Percentiles rank a stretch among this genome's conserved stretches.
These are phyloP conservation scores for Octopus bimaculoides DNA, from an alignment of 1,140 invertebrate species.

Conservation along the genomic window DNA sequence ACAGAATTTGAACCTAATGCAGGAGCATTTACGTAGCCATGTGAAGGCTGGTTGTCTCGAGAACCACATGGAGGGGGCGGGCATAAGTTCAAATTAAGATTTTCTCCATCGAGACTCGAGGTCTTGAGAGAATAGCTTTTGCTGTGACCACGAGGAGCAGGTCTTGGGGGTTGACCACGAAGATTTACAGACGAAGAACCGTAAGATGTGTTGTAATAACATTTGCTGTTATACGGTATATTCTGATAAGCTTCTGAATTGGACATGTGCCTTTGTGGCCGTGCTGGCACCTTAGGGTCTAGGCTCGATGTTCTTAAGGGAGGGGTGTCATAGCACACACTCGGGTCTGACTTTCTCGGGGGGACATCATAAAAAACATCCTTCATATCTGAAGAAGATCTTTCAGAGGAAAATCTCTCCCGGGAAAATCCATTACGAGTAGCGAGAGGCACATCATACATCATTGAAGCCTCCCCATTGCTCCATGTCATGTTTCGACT, in stretches of 20 bases:
- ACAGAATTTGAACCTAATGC: background rate
- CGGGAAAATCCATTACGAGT: background rate
- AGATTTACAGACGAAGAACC: background rate
- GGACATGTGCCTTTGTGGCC: background rate
- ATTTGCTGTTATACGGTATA: constrained; percentile 34
- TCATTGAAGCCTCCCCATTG: background rate
- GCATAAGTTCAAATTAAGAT: background rate
- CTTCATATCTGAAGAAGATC: background rate
- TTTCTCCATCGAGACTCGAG: constrained; percentile 27
- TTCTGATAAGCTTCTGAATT: constrained; percentile 36
- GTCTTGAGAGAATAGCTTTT: constrained; percentile 36
- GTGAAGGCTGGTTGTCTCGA: constrained; percentile 8
- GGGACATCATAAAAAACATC: constrained; percentile 12
- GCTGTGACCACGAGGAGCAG: background rate
- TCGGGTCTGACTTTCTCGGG: background rate
- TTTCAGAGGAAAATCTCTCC: background rate
- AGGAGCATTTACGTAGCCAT: constrained; percentile 12
- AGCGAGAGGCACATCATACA: constrained; percentile 14
- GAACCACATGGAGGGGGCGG: constrained; percentile 1
- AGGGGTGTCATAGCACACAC: background rate
- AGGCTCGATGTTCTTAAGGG: background rate
- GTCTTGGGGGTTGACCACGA: background rate
- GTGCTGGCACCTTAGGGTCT: background rate
- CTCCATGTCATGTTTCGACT: constrained; percentile 15
- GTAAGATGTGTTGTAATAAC: background rate